Conservation (phyloP, 1,140 invertebrate genomes). For the honey bee (Apis mellifera) region DNA sequence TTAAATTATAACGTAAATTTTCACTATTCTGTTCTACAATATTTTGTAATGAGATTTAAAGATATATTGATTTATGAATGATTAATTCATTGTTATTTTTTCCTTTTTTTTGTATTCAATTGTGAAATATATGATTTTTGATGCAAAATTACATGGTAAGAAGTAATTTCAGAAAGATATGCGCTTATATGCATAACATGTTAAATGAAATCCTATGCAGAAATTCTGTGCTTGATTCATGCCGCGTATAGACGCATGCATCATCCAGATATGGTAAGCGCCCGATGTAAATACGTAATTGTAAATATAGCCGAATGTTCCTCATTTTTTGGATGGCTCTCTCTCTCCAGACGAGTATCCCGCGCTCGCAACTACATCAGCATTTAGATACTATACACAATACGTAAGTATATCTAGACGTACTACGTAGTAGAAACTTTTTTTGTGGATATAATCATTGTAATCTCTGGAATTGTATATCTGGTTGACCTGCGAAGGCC, state of each 20-base stretch:
- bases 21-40: constrained; percentile 3
- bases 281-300: constrained; percentile 24
- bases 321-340: constrained; percentile 26
- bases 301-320: constrained; percentile 24
- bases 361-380: constrained; percentile 67
- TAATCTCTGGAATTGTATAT: constrained; percentile 63
- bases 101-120: too few species aligned
- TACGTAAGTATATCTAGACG: constrained; percentile 68
- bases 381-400: constrained; percentile 69
- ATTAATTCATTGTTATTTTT: neutral
- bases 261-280: constrained; percentile 41
- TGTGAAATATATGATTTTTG: neutral
- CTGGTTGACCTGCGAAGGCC: constrained; percentile 51
- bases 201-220: constrained; percentile 25
- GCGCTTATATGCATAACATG: constrained; percentile 23
- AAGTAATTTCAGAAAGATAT: constrained; percentile 29
- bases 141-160: constrained; percentile 2
- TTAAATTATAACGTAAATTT: constrained; percentile 1
- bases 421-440: constrained; percentile 69
- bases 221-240: constrained; percentile 12
- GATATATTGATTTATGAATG: constrained; percentile 1
- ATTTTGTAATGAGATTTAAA: constrained; percentile 6
- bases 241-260: constrained; percentile 2
- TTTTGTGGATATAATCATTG: constrained; percentile 61
- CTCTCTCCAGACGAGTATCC: constrained; percentile 51